Base-by-base conservation (phyloP, 64 coral and sea anemone genomes). In the Pachyseris speciosa region DNA sequence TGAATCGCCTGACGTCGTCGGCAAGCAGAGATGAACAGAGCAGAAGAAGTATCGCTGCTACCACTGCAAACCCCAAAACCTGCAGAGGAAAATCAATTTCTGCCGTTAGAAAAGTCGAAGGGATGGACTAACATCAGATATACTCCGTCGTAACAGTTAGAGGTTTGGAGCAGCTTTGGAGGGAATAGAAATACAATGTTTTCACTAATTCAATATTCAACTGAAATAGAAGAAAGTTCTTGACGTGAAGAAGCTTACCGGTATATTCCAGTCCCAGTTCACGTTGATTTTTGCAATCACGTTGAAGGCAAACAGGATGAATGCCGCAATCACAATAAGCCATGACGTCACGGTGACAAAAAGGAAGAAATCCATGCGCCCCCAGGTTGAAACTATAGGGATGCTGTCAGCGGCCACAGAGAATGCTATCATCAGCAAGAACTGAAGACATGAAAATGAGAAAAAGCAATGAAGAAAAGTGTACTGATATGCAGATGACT, bases 261-360 rank as follows among this genome's bases (percentile, higher is more conserved):
- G 44, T 17, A 98, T 17, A 0, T 72, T 72, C 96, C 96, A 98
- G 41, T 90, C 74, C 40, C 81, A 53, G 22, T 89, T 94, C 36
- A 94, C 29, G 37, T 76, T 74, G 48, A 88, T 83, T 49, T 73
- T 94, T 58, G 84, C 61, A 40, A 91, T 68, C 34, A 67, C n/a
- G 33, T 64, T 91, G 32, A 87, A 77, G 27, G 69, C 70, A 88
- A 94, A 94, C 0, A 98, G 24, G 10, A 91, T 11, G 50, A 98
- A 98, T 7, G 92, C 20, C 5, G 63, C 67, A 30, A 98, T 94
- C 4, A 94, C 89, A 70, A 94, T 53, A 8, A 98, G 84, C 96
- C 96, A 98, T 37, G 89, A 71, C 31, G 96, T 94, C 30, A 98
- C 86, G 19, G 96, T 94, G 12, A 78, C 92, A 91, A 98, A 98